Evolutionary conservation across 2,113 vertebrate species (phyloP).

Genomic region (Nothobranchius kuhntae): DNA sequence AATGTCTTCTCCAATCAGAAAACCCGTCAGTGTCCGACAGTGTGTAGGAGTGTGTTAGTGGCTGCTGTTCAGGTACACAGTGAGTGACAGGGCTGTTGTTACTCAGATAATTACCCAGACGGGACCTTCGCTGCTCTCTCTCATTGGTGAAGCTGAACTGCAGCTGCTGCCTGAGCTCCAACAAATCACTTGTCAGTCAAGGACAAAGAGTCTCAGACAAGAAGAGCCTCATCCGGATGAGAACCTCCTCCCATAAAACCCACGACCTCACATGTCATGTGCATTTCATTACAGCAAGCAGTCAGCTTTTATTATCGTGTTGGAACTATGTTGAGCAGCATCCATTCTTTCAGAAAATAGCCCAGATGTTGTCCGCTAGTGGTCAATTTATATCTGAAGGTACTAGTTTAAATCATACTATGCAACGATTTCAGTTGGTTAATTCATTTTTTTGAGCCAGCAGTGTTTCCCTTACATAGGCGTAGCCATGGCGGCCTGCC

Average conservation of each 20-base stretch:
- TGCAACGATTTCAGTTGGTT: too few relatives aligned
- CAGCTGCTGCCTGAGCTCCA: constrained; percentile 32
- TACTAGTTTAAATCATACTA: too few relatives aligned
- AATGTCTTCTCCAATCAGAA: background rate
- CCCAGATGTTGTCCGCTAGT: background rate
- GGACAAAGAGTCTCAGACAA: constrained; percentile 7
- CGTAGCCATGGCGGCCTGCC: too few relatives aligned
- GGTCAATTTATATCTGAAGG: background rate
- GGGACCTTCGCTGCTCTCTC: constrained; percentile 14
- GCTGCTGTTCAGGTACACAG: background rate
- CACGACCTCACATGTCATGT: background rate
- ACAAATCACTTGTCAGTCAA: constrained; percentile 14
- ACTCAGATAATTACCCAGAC: constrained; percentile 32
- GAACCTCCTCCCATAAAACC: background rate
- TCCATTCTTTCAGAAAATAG: too few relatives aligned
- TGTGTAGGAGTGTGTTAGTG: background rate
- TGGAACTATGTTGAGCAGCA: too few relatives aligned
- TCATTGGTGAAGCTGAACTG: background rate
- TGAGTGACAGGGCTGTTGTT: constrained; percentile 3
- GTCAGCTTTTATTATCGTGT: background rate
- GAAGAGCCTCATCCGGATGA: background rate
- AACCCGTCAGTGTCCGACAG: background rate
- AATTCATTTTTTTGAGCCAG: too few relatives aligned
- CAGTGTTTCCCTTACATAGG: too few relatives aligned
- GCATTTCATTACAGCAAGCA: background rate